Base-by-base conservation (phyloP, 35 echinoderm and acorn worm species). In the Hemicentrotus pulcherrimus region DNA sequence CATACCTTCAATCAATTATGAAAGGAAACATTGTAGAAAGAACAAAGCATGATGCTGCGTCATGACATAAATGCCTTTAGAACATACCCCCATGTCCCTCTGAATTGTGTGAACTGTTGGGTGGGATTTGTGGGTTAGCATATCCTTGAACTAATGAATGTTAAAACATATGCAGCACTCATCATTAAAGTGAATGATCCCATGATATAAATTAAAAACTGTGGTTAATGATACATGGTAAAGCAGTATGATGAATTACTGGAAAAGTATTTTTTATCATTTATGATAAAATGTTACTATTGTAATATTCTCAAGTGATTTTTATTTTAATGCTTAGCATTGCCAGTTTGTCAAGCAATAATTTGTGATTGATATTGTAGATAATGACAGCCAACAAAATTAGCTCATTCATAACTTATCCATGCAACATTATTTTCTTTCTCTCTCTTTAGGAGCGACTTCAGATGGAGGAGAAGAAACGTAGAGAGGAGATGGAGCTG, bases 401-500 rank as follows among this genome's bases (percentile, higher is more conserved):
- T 59, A 9, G 52, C 9, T 16, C 52, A 59, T 59, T 14, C 52
- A 2, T 2, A 14, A 59, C 52, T 47, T 48, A 55, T 48, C 3
- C n/a, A 48, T 46, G 9, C 31, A 46, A 47, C 3, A 71, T 47
- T 88, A 19, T 96, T 88, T 78, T 22, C 91, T 85, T 14, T 46
- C 46, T 91, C 46, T 91, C 70, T 86, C 19, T 78, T 19, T n/a
- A 98, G 97, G 98, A 99, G 94, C 88, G 96, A 46, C 96, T 98
- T 70, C 97, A 98, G 93, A 94, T 99, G 94, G 98, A 99, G 48
- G 98, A 99, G 94, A 99, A 99, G 88, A 99, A 97, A 85, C 94
- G 98, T 50, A 92, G 98, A 61, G 98, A 99, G 88, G 98, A 99
- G 94, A 97, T 99, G 96, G 98, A 99, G 88, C 91, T 99, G 47